phyloP scores from a whole-genome alignment of 2,113 vertebrate genomes.

The Dasyprocta punctata region DNA sequence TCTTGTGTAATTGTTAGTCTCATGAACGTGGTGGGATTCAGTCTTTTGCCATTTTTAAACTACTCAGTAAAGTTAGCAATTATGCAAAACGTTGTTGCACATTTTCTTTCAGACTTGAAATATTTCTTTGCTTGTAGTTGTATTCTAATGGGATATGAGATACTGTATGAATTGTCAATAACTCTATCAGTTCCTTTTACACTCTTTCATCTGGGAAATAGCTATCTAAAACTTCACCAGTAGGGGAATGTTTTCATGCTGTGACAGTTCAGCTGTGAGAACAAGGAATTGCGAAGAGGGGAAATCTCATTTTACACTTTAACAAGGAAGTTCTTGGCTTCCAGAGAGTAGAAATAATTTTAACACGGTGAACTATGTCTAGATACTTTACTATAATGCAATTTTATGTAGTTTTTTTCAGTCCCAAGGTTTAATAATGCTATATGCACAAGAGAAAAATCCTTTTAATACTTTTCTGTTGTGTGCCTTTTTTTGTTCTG shows the following conservation, averaged over 20 bases:
- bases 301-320: constrained; percentile 82
- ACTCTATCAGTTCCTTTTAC: constrained; percentile 71
- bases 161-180: constrained; percentile 83
- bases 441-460: constrained; percentile 18
- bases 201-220: constrained; percentile 80
- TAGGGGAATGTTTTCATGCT: constrained; percentile 84
- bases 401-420: constrained; percentile 49
- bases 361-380: constrained; percentile 65
- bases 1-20: constrained; percentile 84
- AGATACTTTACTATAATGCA: constrained; percentile 75
- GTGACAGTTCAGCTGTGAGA: constrained; percentile 82
- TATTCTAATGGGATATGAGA: constrained; percentile 80
- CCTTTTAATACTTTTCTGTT: constrained; percentile 31
- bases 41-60: constrained; percentile 82
- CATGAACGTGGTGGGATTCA: constrained; percentile 80
- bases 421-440: constrained; percentile 41
- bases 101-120: constrained; percentile 81
- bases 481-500: not conserved
- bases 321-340: constrained; percentile 79
- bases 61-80: constrained; percentile 82
- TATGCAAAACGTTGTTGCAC: constrained; percentile 85
- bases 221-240: constrained; percentile 73
- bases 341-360: constrained; percentile 77
- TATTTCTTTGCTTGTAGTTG: constrained; percentile 73
- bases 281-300: constrained; percentile 69